Evolutionary conservation across 2,888 invertebrate species (phyloP), one percentile per base, ranked within the genome.

Genomic region (Morpho achilles): DNA sequence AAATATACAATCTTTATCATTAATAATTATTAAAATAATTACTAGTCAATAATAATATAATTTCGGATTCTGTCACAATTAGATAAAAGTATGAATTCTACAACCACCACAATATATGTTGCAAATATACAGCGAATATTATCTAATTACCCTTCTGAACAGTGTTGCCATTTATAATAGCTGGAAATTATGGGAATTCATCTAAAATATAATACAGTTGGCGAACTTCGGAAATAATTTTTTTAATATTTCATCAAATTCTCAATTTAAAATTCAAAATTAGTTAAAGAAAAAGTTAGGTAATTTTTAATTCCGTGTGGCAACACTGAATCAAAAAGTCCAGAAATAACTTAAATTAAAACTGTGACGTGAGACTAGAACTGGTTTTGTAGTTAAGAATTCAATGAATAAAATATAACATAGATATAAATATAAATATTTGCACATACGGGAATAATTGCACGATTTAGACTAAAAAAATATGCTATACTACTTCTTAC

Each of bases 301-400:
- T 5, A 32, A 32, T 32, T 22, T 9, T 16, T 50, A 32, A 8
- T 16, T 53, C 22, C 22, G 5, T 46, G 48, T 60, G 56, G 53
- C 61, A 59, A 53, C 61, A 59, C 56, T 22, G 16, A 50, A 40
- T 40, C n/a, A 43, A 52, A 41, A 56, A 46, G 51, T 41, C 22
- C 7, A 45, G 23, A 1, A 63, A 66, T 67, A 86, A 85, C 84
- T 86, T 87, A 87, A 67, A 75, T 88, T 88, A 89, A 89, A 89
- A 89, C 89, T 89, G 89, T 89, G 87, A 88, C 81, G 77, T 74
- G 80, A 87, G 89, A 90, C 89, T 90, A 90, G 89, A 90, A 81
- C 81, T 77, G 83, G 80, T 87, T 84, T 16, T 82, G 80, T 5
- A 32, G 72, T 69, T 63, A 69, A 61, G 54, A 60, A 46, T 59